phyloP scores from a whole-genome alignment of 2,888 invertebrate genomes.

The Campopleginae sp. region DNA sequence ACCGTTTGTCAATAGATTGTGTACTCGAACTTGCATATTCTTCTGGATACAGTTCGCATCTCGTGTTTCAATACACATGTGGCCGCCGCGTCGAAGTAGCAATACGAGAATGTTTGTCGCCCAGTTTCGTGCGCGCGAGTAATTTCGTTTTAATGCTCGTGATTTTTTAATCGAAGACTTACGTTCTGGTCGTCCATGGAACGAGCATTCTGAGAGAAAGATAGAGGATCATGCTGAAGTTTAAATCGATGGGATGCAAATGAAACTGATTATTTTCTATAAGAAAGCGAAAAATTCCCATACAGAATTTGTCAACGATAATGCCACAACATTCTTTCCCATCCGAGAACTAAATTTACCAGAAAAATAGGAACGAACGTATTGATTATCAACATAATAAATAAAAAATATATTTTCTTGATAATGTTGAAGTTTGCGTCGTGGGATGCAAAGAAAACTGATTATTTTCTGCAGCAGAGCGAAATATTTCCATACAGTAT shows the following conservation, averaged over 20 bases:
- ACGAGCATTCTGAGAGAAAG: background rate
- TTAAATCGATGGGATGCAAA: no score
- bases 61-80: background rate
- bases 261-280: no score
- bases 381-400: no score
- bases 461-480: background rate
- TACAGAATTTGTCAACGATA: no score
- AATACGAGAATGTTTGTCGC: background rate
- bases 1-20: background rate
- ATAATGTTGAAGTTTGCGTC: no score
- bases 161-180: background rate
- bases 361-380: no score
- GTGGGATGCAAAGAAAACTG: background rate
- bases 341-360: no score
- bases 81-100: background rate
- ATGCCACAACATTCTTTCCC: no score
- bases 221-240: no score
- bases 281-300: no score
- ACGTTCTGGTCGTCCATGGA: background rate
- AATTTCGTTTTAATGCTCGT: background rate
- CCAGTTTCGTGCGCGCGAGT: background rate
- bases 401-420: no score
- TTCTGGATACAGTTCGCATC: background rate
- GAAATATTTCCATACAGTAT: background rate
- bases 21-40: background rate